phyloP scores from a whole-genome alignment of 2,888 invertebrate genomes.

The Idaea aversata region DNA sequence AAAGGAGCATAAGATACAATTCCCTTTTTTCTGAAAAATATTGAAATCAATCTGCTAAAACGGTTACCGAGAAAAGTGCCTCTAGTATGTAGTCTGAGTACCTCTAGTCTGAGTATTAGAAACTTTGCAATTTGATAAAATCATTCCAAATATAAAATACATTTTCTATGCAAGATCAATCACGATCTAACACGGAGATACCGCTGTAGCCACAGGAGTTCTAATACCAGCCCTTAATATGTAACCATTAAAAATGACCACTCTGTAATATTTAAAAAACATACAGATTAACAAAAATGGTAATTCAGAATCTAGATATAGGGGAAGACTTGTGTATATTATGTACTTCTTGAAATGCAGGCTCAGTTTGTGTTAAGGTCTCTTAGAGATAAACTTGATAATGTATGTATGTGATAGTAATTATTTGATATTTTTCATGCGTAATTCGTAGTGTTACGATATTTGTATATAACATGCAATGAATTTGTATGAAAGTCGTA shows the following conservation, averaged over 20 bases:
- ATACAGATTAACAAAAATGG: not conserved
- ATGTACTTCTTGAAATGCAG: slow-evolving; percentile 25
- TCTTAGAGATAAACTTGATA: slow-evolving; percentile 41
- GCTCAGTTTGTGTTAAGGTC: slow-evolving; percentile 27
- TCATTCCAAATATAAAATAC: too few relatives aligned
- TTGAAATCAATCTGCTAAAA: not conserved
- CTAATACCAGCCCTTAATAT: not conserved
- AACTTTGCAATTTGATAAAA: too few relatives aligned
- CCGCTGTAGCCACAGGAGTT: too few relatives aligned
- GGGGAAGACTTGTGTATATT: not conserved
- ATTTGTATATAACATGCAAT: slow-evolving; percentile 39
- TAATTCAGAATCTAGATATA: not conserved
- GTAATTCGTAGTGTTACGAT: slow-evolving; percentile 36
- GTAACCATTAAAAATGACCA: not conserved
- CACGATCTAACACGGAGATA: too few relatives aligned
- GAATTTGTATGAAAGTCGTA: slow-evolving; percentile 30
- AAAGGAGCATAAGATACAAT: not conserved
- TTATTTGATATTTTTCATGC: slow-evolving; percentile 28
- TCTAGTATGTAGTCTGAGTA: too few relatives aligned
- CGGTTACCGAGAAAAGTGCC: not conserved
- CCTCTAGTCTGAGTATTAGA: too few relatives aligned
- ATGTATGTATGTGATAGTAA: slow-evolving; percentile 51
- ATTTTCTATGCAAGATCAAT: too few relatives aligned
- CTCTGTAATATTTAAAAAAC: not conserved
- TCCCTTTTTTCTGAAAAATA: not conserved